Evolutionary conservation across 2,888 invertebrate genomes (phyloP).

Genomic region (Philereme transversata): DNA sequence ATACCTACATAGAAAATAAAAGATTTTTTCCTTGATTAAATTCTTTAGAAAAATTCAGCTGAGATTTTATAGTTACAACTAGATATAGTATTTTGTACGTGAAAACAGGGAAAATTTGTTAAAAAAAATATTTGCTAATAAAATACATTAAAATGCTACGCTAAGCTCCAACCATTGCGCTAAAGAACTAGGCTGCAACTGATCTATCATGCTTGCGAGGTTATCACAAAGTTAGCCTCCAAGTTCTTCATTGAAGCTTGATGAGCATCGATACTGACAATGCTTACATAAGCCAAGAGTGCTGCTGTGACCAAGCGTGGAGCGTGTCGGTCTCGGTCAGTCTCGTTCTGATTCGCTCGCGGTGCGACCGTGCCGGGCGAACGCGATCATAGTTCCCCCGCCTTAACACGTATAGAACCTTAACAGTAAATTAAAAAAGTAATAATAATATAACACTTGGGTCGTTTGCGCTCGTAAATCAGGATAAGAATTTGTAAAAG

Average conservation of each 20-base stretch:
- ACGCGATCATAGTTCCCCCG: slow-evolving; percentile 31
- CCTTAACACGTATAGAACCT: slow-evolving; percentile 23
- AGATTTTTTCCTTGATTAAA: too few relatives aligned
- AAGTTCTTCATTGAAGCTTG: slow-evolving; percentile 26
- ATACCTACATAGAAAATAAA: too few relatives aligned
- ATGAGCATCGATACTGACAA: slow-evolving; percentile 31
- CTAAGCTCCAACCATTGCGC: too few relatives aligned
- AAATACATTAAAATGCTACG: too few relatives aligned
- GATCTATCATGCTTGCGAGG: background rate
- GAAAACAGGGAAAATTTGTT: too few relatives aligned
- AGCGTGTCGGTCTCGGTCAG: slow-evolving; percentile 56
- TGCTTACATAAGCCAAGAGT: slow-evolving; percentile 48
- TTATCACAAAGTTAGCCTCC: slow-evolving; percentile 16
- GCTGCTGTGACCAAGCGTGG: slow-evolving; percentile 34
- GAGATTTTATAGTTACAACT: too few relatives aligned
- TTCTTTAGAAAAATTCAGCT: too few relatives aligned
- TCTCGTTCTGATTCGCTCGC: slow-evolving; percentile 61
- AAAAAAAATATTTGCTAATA: too few relatives aligned
- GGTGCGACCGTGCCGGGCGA: slow-evolving; percentile 56
- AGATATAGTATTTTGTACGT: too few relatives aligned
- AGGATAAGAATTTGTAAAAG: background rate
- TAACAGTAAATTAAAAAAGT: slow-evolving; percentile 10
- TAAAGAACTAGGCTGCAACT: background rate
- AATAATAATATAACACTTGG: slow-evolving; percentile 20
- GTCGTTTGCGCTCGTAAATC: slow-evolving; percentile 1